Evolutionary conservation across 2,113 vertebrate species (phyloP).

Genomic region (Clinocottus analis): DNA sequence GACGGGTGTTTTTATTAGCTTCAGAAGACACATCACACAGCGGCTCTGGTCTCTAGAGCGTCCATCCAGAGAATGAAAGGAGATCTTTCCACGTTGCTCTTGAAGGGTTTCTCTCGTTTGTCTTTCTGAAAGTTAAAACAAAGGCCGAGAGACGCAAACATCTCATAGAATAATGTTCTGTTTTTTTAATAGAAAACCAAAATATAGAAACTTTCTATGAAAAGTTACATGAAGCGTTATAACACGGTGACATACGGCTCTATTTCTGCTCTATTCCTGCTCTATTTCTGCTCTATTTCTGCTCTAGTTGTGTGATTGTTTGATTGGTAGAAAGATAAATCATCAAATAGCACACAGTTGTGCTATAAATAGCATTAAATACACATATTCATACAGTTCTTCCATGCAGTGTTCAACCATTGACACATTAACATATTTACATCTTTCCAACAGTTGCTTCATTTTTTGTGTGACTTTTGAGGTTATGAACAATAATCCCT

Average conservation of each 20-base stretch:
- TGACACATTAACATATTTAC: conserved; percentile 34
- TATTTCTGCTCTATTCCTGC: not conserved
- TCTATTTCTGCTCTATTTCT: too few relatives aligned
- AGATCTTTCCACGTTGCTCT: not conserved
- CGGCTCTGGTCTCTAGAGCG: not conserved
- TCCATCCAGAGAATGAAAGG: not conserved
- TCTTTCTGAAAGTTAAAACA: too few relatives aligned
- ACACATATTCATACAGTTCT: conserved; percentile 17
- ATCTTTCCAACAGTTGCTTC: conserved; percentile 8
- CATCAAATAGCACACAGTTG: conserved; percentile 25
- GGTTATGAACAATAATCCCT: conserved; percentile 20
- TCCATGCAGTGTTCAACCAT: conserved; percentile 4
- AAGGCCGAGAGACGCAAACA: too few relatives aligned
- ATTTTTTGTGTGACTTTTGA: not conserved
- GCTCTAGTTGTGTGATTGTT: not conserved
- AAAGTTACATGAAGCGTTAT: not conserved
- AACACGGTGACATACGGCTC: not conserved
- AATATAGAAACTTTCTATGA: not conserved
- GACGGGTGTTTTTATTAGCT: conserved; percentile 45
- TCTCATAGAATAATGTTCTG: too few relatives aligned
- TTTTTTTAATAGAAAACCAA: not conserved
- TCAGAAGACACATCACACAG: conserved; percentile 2
- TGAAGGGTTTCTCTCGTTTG: not conserved
- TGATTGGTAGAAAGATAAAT: conserved; percentile 18
- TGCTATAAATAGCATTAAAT: conserved; percentile 52